Evolutionary conservation across 2,888 invertebrate species (phyloP), one percentile per base, ranked within the genome.

Genomic region (Eilema sororculum): DNA sequence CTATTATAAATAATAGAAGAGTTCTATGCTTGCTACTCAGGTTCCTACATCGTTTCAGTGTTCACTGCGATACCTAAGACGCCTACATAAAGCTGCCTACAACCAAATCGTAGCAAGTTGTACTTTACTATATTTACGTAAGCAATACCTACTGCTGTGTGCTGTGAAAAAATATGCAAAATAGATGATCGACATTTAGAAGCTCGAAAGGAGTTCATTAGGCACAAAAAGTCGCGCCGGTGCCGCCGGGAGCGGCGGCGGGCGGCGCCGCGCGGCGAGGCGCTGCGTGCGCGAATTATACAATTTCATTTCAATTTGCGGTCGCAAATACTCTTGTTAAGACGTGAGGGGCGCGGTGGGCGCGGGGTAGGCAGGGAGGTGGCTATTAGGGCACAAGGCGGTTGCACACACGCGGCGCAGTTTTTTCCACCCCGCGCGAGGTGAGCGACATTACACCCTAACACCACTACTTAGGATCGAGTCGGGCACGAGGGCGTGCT

Each of bases 281-380:
- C 60, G 60, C 72, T 79, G 84, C 82, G 83, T 80, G 81, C 87
- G 86, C 86, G 87, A 91, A 94, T 94, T 94, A 94, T 93, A 92
- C 95, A 93, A 94, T 94, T 93, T 91, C 87, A 93, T 93, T 93
- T 92, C 90, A 93, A 92, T 92, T 91, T 90, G 88, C 84, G 89
- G 87, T 85, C 86, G 88, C 88, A 87, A 90, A 89, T 86, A 86
- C 82, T 83, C 82, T 73, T 79, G 78, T 77, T 72, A 78, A 75
- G 72, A 63, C 67, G 64, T 56, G 67, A 59, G 61, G 12, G 25
- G 65, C 4, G n/a, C 24, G 37, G 63, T 56, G 37, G 60, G 65
- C 64, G 64, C 67, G 73, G 72, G 72, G 78, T 16, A 41, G 72
- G 72, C 74, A n/a, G 78, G 74, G 80, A 81, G 84, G 80, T 82